These are phyloP conservation scores for Puffinus mauretanicus DNA, from an alignment of 2,113 vertebrate genomes.

Conservation along the genomic window DNA sequence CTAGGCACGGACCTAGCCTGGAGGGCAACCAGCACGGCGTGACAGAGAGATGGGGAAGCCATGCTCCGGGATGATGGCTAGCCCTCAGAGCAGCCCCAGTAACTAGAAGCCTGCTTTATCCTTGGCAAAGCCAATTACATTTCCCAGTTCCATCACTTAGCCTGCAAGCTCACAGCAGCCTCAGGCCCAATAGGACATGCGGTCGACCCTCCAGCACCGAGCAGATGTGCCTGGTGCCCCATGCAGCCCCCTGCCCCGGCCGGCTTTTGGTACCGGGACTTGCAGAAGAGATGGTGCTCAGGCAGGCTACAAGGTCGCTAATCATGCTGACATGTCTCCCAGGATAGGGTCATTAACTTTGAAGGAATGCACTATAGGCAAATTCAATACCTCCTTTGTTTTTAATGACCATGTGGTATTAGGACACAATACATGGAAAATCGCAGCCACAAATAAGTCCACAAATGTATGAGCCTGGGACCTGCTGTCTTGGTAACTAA, in stretches of 20 bases:
- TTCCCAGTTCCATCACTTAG: neutral
- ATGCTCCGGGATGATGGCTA: rapidly evolving
- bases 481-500: neutral
- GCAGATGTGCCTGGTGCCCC: neutral
- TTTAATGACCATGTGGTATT: neutral
- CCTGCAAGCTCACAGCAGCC: neutral
- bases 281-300: neutral
- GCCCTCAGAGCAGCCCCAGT: neutral
- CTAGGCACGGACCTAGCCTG: neutral
- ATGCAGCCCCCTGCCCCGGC: neutral
- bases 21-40: neutral
- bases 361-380: neutral
- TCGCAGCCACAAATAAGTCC: rapidly evolving
- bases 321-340: neutral
- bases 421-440: neutral
- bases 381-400: neutral
- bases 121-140: neutral
- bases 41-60: neutral
- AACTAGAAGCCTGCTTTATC: neutral
- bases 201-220: rapidly evolving
- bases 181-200: rapidly evolving
- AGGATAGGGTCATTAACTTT: neutral
- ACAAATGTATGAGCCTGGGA: neutral
- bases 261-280: neutral
- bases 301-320: rapidly evolving